Conservation (phyloP, 2,797 vertebrate genomes). For the Lepilemur septentrionalis region DNA sequence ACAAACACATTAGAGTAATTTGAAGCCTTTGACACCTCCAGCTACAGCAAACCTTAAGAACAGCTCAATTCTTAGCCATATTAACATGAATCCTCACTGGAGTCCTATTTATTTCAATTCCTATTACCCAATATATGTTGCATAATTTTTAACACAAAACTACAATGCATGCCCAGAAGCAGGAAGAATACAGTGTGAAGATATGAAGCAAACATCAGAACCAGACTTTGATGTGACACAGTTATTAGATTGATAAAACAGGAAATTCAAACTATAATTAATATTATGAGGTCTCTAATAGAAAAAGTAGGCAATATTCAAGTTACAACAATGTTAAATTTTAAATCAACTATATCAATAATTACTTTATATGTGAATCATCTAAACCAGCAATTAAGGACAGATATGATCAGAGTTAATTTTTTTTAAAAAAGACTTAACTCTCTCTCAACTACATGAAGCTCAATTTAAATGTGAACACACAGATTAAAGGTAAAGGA, state of each 20-base stretch:
- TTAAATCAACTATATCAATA: not conserved
- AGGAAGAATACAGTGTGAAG: not conserved
- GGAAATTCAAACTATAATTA: not conserved
- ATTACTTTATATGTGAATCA: not conserved
- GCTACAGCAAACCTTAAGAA: not conserved
- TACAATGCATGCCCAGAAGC: not conserved
- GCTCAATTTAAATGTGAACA: not conserved
- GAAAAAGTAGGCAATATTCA: not conserved
- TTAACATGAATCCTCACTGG: not conserved
- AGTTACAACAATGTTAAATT: not conserved
- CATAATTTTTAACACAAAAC: not conserved
- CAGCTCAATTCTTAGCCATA: not conserved
- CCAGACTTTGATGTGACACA: not conserved
- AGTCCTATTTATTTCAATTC: not conserved
- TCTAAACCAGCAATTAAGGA: not conserved
- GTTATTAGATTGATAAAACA: not conserved
- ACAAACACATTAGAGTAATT: not conserved
- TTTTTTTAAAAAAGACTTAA: not conserved
- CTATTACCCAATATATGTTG: not conserved
- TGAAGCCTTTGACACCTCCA: not conserved
- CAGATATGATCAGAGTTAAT: not conserved
- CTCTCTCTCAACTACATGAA: not conserved
- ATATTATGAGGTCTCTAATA: not conserved
- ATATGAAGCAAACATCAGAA: not conserved
- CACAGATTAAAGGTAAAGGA: not conserved